Evolutionary conservation across 2,888 invertebrate genomes (phyloP), one percentile per base, ranked within the genome.

Genomic region (Rhorus exstirpatorius): DNA sequence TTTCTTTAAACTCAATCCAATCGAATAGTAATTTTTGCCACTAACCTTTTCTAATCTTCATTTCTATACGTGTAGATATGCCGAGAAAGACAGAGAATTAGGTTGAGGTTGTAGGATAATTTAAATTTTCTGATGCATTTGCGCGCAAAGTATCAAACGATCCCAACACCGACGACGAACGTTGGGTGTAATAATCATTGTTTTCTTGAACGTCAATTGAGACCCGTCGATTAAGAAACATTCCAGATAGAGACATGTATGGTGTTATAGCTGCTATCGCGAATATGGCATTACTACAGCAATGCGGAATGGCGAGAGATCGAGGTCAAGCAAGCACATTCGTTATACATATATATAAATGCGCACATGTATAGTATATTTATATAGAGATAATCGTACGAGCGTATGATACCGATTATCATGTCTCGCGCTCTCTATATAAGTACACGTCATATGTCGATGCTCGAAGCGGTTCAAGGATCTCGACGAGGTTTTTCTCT

Each of bases 391-490:
- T 78, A 81, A 77, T 81, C 63, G 26, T 31, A 53, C 51, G 46
- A 68, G 68, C 31, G 67, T 81, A 72, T n/a, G 80, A 71, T 72
- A 67, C 72, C 77, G 77, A 81, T 81, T 78, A 78, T 81, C 77
- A 19, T 78, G 81, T 81, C 77, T 74, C 81, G 46, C 55, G 26
- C 35, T 77, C 67, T 74, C 74, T 49, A 31, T 53, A 74, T 70
- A 68, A 49, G 61, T 46, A 46, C 44, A 58, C 74, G 78, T 81
- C 78, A 78, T 78, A 68, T 78, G 74, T 81, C 81, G 74, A 74
- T 74, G 81, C 68, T 78, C 72, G 55, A 44, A 68, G 74, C 80
- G 75, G 81, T 84, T 83, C 72, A 82, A 71, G 74, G 76, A 82
- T 85, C 84, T 74, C 41, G 26, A 70, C 31, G 77, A 24, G 61